Evolutionary conservation across 53 echinoderm and acorn worm genomes (phyloP), one percentile per base, ranked within the genome.

Genomic region (Apostichopus leukothele): DNA sequence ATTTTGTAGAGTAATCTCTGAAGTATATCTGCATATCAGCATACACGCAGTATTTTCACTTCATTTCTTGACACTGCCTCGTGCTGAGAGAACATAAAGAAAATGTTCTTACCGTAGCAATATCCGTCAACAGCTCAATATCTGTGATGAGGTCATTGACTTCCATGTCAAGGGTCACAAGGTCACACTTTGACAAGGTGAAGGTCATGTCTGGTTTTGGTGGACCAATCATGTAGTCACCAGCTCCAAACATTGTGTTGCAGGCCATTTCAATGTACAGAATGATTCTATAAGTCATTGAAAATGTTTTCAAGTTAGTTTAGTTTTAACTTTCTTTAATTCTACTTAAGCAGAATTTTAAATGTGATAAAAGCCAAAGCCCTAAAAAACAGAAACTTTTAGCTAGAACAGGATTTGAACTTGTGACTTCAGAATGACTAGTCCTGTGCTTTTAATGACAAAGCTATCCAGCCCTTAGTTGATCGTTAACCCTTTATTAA

Each of bases 191-290:
- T 63, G 90, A 91, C 19, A 96, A 89, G 3, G 90, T 89, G 88
- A 95, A 96, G 21, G 91, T 91, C 60, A 57, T 83, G 52, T 90
- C 76, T 7, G 75, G 86, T 18, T 89, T 71, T 3, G 97, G 97
- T 27, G 97, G 93, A 10, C 90, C 92, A 60, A 96, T 95, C 51
- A 96, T 77, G 75, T 91, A 91, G 26, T 89, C 76, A 5, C 95
- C 97, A 6, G 89, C 97, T 1, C 95, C 95, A 86, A 92, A 92
- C 57, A 95, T 90, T 20, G 79, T 75, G 80, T 96, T 96, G 55
- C 93, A 93, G 1, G 95, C 97, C 95, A 95, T 95, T 76, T 95
- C 97, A 84, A 96, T 91, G 76, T 93, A 93, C 75, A 93, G 52
- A 4, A 52, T 76, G 50, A 86, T 86, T 51, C 73, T 67, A 23